These are phyloP conservation scores for Sitodiplosis mosellana DNA, from an alignment of 1,140 invertebrate genomes.

Conservation along the genomic window DNA sequence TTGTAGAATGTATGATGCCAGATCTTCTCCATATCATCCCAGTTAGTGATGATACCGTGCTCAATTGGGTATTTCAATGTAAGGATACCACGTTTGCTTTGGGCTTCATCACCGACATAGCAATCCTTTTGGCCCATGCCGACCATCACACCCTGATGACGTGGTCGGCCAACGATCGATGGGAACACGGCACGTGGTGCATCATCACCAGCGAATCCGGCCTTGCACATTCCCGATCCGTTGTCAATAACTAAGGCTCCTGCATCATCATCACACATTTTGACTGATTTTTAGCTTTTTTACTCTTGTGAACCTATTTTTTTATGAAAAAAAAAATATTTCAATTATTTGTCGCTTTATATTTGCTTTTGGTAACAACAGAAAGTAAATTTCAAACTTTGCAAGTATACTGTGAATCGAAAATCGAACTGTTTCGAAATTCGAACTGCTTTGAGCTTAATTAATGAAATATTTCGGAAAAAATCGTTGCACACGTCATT, in stretches of 20 bases:
- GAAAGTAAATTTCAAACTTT: too few relatives aligned
- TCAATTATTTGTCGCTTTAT: too few relatives aligned
- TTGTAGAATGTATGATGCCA: conserved; percentile 74
- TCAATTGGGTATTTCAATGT: conserved; percentile 59
- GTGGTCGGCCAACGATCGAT: conserved; percentile 80
- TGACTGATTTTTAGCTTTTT: conserved; percentile 22
- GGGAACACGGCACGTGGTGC: conserved; percentile 89
- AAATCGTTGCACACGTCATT: too few relatives aligned
- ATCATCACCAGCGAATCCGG: conserved; percentile 91
- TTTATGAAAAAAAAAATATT: too few relatives aligned
- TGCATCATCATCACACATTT: conserved; percentile 83
- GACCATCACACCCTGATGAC: conserved; percentile 90
- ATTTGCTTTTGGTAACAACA: too few relatives aligned
- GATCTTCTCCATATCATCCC: conserved; percentile 74
- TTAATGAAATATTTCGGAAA: too few relatives aligned
- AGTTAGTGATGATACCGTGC: conserved; percentile 71
- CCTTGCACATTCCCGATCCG: conserved; percentile 93
- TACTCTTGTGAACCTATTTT: too few relatives aligned
- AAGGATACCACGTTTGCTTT: conserved; percentile 63
- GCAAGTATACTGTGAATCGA: too few relatives aligned
- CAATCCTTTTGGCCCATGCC: conserved; percentile 90
- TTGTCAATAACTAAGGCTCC: conserved; percentile 76
- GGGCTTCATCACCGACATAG: conserved; percentile 75
- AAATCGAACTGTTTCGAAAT: too few relatives aligned
- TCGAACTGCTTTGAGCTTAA: too few relatives aligned